These are phyloP conservation scores for Andrena dorsata DNA, from an alignment of 2,888 invertebrate genomes.

Conservation along the genomic window DNA sequence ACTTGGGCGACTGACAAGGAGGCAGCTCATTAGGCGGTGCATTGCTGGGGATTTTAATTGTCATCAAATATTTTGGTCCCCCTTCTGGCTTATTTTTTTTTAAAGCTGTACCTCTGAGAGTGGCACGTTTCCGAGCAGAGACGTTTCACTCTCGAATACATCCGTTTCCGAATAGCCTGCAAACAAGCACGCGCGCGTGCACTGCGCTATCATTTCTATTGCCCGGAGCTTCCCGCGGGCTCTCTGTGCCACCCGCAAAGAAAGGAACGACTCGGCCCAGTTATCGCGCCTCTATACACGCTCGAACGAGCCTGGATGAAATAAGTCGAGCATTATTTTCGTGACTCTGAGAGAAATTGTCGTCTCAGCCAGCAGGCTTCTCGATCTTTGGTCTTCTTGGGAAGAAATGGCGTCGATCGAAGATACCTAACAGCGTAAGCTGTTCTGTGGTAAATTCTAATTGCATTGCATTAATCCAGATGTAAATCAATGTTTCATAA, in stretches of 20 bases:
- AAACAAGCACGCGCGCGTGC: slow-evolving; percentile 22
- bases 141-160: slow-evolving; percentile 24
- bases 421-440: too few species aligned
- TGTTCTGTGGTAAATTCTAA: neutral
- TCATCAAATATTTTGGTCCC: slow-evolving; percentile 14
- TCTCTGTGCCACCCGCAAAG: slow-evolving; percentile 25
- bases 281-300: slow-evolving; percentile 60
- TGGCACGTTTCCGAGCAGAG: slow-evolving; percentile 9
- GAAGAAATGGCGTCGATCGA: neutral
- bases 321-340: slow-evolving; percentile 44
- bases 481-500: neutral
- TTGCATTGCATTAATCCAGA: neutral
- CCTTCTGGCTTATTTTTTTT: neutral
- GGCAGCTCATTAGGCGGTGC: slow-evolving; percentile 5
- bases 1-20: neutral
- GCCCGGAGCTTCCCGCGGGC: slow-evolving; percentile 45
- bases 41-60: slow-evolving; percentile 16
- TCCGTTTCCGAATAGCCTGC: slow-evolving; percentile 49
- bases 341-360: slow-evolving; percentile 29
- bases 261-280: slow-evolving; percentile 49
- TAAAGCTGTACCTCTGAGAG: neutral
- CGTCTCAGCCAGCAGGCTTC: slow-evolving; percentile 3
- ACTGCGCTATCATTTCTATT: slow-evolving; percentile 45
- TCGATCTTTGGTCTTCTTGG: slow-evolving; percentile 1
- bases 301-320: slow-evolving; percentile 39